Percentiles rank a stretch among this genome's conserved stretches.
These are phyloP conservation scores for Poecilia gillii DNA, from an alignment of 2,797 vertebrate genomes.

Conservation along the genomic window DNA sequence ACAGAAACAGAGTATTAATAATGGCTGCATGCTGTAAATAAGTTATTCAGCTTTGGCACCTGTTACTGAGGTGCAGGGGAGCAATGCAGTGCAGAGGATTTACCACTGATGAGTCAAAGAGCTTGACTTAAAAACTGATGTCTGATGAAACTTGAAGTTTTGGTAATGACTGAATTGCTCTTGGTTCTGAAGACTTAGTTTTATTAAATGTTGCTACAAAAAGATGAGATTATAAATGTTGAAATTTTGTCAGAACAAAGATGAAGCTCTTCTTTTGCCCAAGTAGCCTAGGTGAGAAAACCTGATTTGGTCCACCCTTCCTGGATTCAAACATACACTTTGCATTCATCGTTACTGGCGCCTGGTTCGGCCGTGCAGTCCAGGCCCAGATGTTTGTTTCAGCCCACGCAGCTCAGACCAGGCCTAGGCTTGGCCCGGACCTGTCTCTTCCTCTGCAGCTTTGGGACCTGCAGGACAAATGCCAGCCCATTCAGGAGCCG, in stretches of 20 bases:
- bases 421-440: not conserved
- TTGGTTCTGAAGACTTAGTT: not conserved
- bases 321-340: not conserved
- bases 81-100: not conserved
- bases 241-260: not conserved
- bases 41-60: not conserved
- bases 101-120: not conserved
- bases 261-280: not conserved
- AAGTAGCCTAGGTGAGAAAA: not conserved
- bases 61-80: not conserved
- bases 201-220: not conserved
- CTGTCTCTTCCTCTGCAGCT: slow-evolving; percentile 50
- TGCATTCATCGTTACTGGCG: not conserved
- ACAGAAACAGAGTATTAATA: not conserved
- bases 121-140: not conserved
- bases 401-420: not conserved
- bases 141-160: not conserved
- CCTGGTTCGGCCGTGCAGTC: not conserved
- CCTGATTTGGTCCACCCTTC: not conserved
- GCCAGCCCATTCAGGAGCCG: slow-evolving; percentile 74
- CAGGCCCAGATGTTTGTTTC: slow-evolving; percentile 1
- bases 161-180: not conserved
- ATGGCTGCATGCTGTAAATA: not conserved
- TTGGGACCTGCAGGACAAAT: slow-evolving; percentile 79
- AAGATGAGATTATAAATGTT: not conserved